Percentiles rank a stretch among this genome's conserved stretches.
phyloP scores from a whole-genome alignment of 1,140 invertebrate genomes.

The Gryllus bimaculatus region DNA sequence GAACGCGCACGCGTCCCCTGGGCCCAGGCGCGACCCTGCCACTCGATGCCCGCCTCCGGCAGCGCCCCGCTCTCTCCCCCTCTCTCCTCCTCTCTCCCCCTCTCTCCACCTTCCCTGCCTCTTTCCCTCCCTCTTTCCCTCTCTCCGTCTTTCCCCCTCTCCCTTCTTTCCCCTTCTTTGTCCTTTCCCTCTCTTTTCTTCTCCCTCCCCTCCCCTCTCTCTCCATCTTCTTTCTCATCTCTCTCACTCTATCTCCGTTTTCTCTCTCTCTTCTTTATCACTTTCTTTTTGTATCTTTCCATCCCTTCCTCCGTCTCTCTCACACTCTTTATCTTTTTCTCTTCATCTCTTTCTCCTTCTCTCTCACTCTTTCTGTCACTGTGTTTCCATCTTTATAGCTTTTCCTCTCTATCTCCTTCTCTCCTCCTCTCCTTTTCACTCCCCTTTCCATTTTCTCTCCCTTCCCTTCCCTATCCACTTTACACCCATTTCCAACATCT shows the following conservation, averaged over 20 bases:
- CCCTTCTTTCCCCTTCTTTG: not conserved
- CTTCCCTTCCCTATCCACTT: not conserved
- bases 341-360: not conserved
- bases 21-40: too few species aligned
- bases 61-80: too few species aligned
- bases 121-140: too few species aligned
- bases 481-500: not conserved
- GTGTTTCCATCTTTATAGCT: too few species aligned
- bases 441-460: not conserved
- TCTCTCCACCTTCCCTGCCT: too few species aligned
- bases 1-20: too few species aligned
- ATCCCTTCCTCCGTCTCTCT: not conserved
- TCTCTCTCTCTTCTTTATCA: not conserved
- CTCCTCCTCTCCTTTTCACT: not conserved
- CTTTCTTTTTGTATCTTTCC: not conserved
- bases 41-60: too few species aligned
- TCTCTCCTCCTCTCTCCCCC: too few species aligned
- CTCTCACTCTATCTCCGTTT: not conserved
- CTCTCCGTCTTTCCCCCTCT: too few species aligned
- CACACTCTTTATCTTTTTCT: not conserved
- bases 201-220: not conserved
- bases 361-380: not conserved
- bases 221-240: not conserved
- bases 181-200: not conserved
- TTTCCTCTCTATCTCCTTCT: not conserved